Evolutionary conservation across 2,888 invertebrate species (phyloP).

Genomic region (Archips xylosteana): DNA sequence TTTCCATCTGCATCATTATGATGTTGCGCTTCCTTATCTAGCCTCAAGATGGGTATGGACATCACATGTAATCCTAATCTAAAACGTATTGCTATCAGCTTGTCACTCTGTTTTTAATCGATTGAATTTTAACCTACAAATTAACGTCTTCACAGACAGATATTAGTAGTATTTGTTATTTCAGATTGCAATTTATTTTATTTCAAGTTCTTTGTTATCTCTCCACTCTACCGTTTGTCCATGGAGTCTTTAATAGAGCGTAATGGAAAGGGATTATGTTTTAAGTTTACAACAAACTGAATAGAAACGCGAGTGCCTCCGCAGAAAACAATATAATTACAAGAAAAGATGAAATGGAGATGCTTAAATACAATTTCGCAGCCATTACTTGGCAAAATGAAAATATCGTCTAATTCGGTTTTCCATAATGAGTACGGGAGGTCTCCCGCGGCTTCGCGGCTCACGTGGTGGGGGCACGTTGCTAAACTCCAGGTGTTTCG

Average conservation of each 20-base stretch:
- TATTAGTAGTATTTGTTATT: neutral
- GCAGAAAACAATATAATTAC: slow-evolving; percentile 21
- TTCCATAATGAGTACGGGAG: slow-evolving; percentile 30
- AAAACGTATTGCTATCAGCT: neutral
- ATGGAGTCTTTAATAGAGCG: neutral
- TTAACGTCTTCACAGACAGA: neutral
- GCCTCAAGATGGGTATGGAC: neutral
- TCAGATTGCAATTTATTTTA: neutral
- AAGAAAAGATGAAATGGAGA: slow-evolving; percentile 33
- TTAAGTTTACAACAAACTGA: slow-evolving; percentile 24
- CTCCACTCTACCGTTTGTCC: neutral
- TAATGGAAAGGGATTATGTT: neutral
- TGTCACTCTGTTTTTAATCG: neutral
- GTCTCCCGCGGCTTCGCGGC: neutral
- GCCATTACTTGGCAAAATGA: slow-evolving; percentile 24
- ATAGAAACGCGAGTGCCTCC: slow-evolving; percentile 1
- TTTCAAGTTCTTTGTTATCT: neutral
- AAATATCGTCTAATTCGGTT: slow-evolving; percentile 36
- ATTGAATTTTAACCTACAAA: neutral
- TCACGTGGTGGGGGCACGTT: slow-evolving; percentile 15
- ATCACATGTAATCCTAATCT: neutral
- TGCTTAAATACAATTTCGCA: slow-evolving; percentile 23
- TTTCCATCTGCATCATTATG: neutral
- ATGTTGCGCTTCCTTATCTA: slow-evolving; percentile 3
- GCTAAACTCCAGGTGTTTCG: neutral